Evolutionary conservation across 2,888 invertebrate genomes (phyloP), one percentile per base, ranked within the genome.

Genomic region (Sympetrum striolatum): DNA sequence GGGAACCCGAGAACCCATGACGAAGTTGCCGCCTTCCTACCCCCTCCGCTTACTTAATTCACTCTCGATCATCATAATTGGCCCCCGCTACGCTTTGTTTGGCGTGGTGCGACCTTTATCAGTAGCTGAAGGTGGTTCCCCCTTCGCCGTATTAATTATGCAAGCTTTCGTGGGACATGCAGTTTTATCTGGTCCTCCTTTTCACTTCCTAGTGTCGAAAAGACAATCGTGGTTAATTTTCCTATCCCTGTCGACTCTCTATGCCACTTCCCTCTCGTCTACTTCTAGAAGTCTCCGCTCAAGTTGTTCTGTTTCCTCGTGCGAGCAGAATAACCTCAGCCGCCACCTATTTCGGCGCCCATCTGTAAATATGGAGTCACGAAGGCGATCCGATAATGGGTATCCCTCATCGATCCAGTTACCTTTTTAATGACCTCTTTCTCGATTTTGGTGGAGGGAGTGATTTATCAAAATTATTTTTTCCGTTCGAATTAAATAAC

Each of bases 31-130:
- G 86, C 58, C 37, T 35, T 31, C 86, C 86, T 60, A 58, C 58
- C 58, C 86, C 35, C 35, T 37, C 60, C 31, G 18, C 86, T 86
- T 86, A 86, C 86, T 86, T 86, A 86, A 86, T 86, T 86, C 86
- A 86, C 86, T 86, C 86, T 60, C 31, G 86, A 58, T 39, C 58
- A 58, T 39, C 58, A 37, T 86, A 86, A 86, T 86, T 64, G 73
- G 25, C 73, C 31, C 73, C 73, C 73, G 25, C 73, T 22, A 14
- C 31, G 73, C 73, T 73, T 73, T 73, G 31, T 73, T 73, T 73
- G 25, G 25, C 73, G 31, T 31, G 73, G 73, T 73, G 73, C 73
- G 31, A 73, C 73, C 73, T 73, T 73, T 73, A 73, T 73, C 73
- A 25, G 25, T 22, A 73, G 10, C 73, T 73, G 25, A 25, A 73